phyloP scores from a whole-genome alignment of 2,888 invertebrate species.

The Diaperis boleti region DNA sequence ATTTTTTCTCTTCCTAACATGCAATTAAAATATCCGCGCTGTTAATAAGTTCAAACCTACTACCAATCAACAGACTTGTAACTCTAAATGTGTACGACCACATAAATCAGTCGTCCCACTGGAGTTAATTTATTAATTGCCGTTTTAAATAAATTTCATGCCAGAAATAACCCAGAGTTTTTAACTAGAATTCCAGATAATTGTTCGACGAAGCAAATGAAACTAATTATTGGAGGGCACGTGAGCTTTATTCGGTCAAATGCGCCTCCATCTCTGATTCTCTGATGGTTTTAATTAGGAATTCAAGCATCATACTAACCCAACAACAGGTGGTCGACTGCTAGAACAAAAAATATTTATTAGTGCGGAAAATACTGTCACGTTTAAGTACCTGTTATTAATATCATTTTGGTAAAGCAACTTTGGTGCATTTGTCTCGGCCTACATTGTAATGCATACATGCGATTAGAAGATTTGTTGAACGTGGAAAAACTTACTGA shows the following conservation, averaged over 20 bases:
- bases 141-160: constrained; percentile 30
- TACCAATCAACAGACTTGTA: constrained; percentile 41
- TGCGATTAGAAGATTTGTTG: neutral
- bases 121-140: constrained; percentile 17
- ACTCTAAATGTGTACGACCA: constrained; percentile 16
- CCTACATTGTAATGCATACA: neutral
- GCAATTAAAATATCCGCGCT: constrained; percentile 39
- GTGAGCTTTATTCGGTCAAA: constrained; percentile 19
- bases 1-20: constrained; percentile 34
- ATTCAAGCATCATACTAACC: constrained; percentile 26
- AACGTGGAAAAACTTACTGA: neutral
- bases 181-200: constrained; percentile 10
- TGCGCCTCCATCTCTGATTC: constrained; percentile 8
- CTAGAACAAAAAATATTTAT: constrained; percentile 29
- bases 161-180: constrained; percentile 6
- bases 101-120: constrained; percentile 21
- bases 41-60: constrained; percentile 43
- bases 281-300: constrained; percentile 25
- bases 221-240: constrained; percentile 23
- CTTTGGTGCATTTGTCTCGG: constrained; percentile 31
- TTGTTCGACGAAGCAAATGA: constrained; percentile 19
- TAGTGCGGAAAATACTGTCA: constrained; percentile 20
- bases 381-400: constrained; percentile 31
- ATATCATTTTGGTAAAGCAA: constrained; percentile 27
- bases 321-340: constrained; percentile 33